Evolutionary conservation across 2,888 invertebrate species (phyloP).

Genomic region (Hermaeophaga mercurialis): DNA sequence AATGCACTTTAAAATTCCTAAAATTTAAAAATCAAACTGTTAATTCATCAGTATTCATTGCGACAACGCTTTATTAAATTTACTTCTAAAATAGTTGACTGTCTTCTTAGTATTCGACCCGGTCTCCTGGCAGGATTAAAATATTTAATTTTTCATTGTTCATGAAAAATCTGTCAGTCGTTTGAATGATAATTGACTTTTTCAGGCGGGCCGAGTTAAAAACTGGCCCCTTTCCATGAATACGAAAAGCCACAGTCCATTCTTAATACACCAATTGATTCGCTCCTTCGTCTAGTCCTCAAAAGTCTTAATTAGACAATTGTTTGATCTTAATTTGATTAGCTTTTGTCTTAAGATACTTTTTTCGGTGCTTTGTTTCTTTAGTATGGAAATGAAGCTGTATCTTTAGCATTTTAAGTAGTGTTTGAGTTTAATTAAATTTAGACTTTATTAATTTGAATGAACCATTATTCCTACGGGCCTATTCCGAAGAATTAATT

Average conservation of each 20-base stretch:
- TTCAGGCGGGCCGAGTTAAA: constrained; percentile 43
- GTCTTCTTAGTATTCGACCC: constrained; percentile 35
- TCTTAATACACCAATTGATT: constrained; percentile 46
- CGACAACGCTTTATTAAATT: neutral
- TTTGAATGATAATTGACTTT: constrained; percentile 45
- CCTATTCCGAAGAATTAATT: constrained; percentile 5
- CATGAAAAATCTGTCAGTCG: constrained; percentile 26
- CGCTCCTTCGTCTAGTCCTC: constrained; percentile 29
- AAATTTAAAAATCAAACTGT: no score
- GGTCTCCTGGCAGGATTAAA: constrained; percentile 41
- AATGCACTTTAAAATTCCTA: no score
- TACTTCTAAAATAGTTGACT: constrained; percentile 1
- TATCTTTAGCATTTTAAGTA: constrained; percentile 50
- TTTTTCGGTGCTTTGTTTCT: constrained; percentile 44
- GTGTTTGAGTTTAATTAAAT: constrained; percentile 41
- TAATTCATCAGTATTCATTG: constrained; percentile 6
- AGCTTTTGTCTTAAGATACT: constrained; percentile 50
- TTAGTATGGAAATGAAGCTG: constrained; percentile 45
- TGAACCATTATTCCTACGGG: constrained; percentile 13
- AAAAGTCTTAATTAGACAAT: constrained; percentile 54
- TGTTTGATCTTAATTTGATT: constrained; percentile 55
- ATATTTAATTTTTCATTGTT: constrained; percentile 46
- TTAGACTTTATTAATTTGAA: constrained; percentile 30
- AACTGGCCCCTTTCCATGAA: constrained; percentile 35
- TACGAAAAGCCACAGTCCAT: constrained; percentile 36